phyloP scores from a whole-genome alignment of 2,797 vertebrate species.

The Muraenolepis orangiensis region DNA sequence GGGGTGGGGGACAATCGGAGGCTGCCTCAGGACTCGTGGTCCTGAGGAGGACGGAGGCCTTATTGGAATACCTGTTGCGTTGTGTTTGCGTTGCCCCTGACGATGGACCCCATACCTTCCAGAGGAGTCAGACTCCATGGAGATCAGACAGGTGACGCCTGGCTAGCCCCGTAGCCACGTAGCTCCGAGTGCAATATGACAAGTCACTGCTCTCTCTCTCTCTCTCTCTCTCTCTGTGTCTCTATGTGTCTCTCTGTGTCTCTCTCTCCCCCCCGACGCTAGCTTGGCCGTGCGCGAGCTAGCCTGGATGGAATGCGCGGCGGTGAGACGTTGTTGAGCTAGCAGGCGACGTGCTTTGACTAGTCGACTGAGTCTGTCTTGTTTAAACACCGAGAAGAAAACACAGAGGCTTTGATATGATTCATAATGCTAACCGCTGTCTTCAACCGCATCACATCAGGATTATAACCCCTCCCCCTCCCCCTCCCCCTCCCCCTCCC shows the following conservation, averaged over 20 bases:
- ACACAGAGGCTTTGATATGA: constrained; percentile 36
- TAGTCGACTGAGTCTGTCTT: constrained; percentile 60
- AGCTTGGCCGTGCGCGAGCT: background rate
- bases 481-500: constrained; percentile 36
- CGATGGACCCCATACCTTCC: constrained; percentile 72
- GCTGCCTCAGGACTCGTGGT: no score
- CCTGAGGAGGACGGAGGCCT: constrained; percentile 48
- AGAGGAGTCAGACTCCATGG: constrained; percentile 73
- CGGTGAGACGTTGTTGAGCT: constrained; percentile 65
- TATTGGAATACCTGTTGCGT: constrained; percentile 73
- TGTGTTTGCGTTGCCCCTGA: constrained; percentile 70
- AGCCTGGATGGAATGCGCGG: constrained; percentile 53
- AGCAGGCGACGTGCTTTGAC: constrained; percentile 69
- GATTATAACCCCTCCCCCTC: constrained; percentile 42
- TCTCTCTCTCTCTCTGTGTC: constrained; percentile 10
- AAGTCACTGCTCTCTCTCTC: constrained; percentile 28
- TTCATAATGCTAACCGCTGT: constrained; percentile 44
- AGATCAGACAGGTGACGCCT: constrained; percentile 69
- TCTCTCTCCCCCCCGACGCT: constrained; percentile 30
- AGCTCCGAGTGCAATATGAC: constrained; percentile 80
- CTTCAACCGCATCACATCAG: constrained; percentile 46
- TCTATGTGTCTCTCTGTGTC: constrained; percentile 49
- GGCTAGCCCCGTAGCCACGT: constrained; percentile 64
- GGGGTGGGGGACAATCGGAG: background rate
- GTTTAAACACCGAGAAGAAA: constrained; percentile 48